Evolutionary conservation across 2,113 vertebrate genomes (phyloP).

Genomic region (Falco punctatus): DNA sequence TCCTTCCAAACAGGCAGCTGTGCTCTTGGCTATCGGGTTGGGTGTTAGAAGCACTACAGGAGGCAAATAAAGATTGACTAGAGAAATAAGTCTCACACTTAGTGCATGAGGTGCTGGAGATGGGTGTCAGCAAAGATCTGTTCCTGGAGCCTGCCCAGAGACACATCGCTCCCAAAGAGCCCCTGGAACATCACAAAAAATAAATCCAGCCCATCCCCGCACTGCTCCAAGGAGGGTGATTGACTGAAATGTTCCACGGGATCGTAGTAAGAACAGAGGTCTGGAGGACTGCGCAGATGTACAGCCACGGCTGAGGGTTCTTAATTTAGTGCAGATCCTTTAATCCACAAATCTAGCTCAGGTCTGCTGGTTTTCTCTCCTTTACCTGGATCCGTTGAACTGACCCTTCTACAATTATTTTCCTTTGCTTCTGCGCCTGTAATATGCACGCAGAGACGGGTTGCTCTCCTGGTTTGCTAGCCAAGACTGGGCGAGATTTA

Average conservation of each 20-base stretch:
- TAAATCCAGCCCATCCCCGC: neutral
- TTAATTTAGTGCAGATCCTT: neutral
- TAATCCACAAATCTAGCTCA: neutral
- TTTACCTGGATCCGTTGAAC: neutral
- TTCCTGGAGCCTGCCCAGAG: neutral
- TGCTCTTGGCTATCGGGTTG: neutral
- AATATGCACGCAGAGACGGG: fast-evolving
- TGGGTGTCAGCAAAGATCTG: fast-evolving
- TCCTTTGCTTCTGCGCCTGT: neutral
- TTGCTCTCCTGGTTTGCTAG: neutral
- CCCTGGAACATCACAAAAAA: too few species aligned
- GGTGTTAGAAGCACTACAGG: neutral
- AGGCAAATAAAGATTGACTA: neutral
- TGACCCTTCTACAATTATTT: neutral
- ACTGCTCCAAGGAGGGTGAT: neutral
- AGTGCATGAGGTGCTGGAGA: too few species aligned
- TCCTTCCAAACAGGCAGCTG: neutral
- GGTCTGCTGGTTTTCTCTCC: neutral
- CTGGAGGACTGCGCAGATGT: neutral
- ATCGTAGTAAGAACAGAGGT: neutral
- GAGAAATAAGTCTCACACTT: neutral
- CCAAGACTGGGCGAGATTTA: fast-evolving
- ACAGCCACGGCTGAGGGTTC: neutral
- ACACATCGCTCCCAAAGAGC: fast-evolving
- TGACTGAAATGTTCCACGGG: fast-evolving